Evolutionary conservation across 2,797 vertebrate species (phyloP), one percentile per base, ranked within the genome.

Genomic region (Arnoldichthys spilopterus): DNA sequence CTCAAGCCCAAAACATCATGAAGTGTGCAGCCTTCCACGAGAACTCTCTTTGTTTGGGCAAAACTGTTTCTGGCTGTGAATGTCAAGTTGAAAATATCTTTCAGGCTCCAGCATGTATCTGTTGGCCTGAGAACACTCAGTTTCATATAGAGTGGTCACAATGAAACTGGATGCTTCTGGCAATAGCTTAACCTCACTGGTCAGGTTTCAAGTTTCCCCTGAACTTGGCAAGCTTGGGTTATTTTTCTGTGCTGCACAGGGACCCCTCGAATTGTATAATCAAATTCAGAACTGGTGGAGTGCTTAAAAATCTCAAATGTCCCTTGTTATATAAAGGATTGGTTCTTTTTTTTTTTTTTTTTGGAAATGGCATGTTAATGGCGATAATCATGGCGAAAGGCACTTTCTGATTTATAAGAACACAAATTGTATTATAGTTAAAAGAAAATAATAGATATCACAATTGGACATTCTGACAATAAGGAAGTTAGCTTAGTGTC

Each of bases 1-100:
- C 54, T 53, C 32, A 9, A 30, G 61, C 30, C 64, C 59, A 13
- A 77, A 67, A 72, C 45, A 62, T 54, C 64, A 74, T 24, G 49
- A 68, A 56, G 58, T 59, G 68, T 45, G 20, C 64, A 40, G 32
- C 49, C 51, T 12, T 37, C 22, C 37, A 30, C 77, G 53, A 58
- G 67, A 78, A 72, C 32, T 22, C 13, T 8, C 63, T 70, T 51
- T 43, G 26, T 56, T 64, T 22, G 4, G 15, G 22, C 40, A 58
- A 66, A 37, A 66, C 34, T 58, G n/a, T 59, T 61, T 61, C 7
- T 13, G 15, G 43, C 69, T 24, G 24, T 40, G n/a, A 49, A 75
- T 37, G 61, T 67, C 61, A 58, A 47, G 34, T 34, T 30, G 13
- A 67, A 72, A 47, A 28, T n/a, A 63, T 54, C 61, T 28, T 59